Percentiles rank a stretch among this genome's conserved stretches.
These are phyloP conservation scores for Oryzias dopingdopingensis DNA, from an alignment of 2,797 vertebrate genomes.

Conservation along the genomic window DNA sequence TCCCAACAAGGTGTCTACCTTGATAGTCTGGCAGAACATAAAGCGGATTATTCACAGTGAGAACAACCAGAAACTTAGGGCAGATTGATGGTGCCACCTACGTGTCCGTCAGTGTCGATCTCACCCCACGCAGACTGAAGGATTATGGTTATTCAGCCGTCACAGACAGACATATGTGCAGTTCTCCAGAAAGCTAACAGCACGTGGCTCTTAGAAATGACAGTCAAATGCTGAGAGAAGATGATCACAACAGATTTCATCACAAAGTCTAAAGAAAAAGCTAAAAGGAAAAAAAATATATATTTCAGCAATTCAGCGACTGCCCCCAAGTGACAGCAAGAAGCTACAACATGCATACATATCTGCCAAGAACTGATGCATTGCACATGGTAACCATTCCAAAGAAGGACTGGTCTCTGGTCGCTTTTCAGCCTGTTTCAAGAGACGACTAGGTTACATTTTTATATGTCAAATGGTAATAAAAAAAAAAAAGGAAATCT, in stretches of 20 bases:
- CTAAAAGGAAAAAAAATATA: too few species aligned
- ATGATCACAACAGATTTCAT: neutral
- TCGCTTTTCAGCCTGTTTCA: slow-evolving; percentile 47
- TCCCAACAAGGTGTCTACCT: slow-evolving; percentile 26
- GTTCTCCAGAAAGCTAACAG: neutral
- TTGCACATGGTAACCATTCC: neutral
- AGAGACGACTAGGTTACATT: neutral
- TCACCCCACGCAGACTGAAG: neutral
- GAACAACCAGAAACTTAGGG: slow-evolving; percentile 47
- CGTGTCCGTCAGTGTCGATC: neutral
- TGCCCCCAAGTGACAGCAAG: neutral
- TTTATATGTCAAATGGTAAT: neutral
- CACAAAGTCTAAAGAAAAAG: neutral
- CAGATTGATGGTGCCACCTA: neutral
- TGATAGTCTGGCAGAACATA: slow-evolving; percentile 48
- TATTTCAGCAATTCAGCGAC: too few species aligned
- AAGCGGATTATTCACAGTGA: slow-evolving; percentile 60
- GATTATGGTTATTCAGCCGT: neutral
- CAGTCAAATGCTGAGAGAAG: neutral
- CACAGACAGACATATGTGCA: neutral
- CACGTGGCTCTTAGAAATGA: neutral
- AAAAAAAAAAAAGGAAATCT: slow-evolving; percentile 2
- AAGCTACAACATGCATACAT: neutral
- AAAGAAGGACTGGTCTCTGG: slow-evolving; percentile 21
- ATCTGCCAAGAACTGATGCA: neutral